Evolutionary conservation across 92 coral and sea anemone genomes (phyloP).

Genomic region (Meandrina meandrites): DNA sequence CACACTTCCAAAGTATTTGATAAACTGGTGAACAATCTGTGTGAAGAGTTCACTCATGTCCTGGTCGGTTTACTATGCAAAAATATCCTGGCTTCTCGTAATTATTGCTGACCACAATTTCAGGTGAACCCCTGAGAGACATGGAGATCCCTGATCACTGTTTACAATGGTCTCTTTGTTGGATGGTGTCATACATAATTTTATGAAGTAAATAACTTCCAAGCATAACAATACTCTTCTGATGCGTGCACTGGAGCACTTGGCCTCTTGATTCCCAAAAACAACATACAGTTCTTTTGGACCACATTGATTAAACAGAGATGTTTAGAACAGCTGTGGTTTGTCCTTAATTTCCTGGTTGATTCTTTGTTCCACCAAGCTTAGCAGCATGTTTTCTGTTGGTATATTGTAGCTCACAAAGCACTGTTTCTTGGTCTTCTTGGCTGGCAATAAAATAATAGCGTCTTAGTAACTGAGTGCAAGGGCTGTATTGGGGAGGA

Average conservation of each 20-base stretch:
- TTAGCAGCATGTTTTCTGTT: conserved; percentile 63
- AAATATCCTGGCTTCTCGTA: neutral
- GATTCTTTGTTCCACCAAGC: conserved; percentile 78
- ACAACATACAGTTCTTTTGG: neutral
- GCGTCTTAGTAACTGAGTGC: too few relatives aligned
- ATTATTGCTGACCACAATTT: neutral
- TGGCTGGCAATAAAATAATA: conserved; percentile 64
- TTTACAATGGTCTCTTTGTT: neutral
- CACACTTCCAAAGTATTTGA: neutral
- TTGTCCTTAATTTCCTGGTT: conserved; percentile 70
- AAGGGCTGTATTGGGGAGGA: too few relatives aligned
- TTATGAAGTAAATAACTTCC: neutral
- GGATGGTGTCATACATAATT: neutral
- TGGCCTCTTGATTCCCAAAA: neutral
- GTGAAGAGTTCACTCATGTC: neutral
- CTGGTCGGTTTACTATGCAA: neutral
- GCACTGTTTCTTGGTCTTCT: conserved; percentile 88
- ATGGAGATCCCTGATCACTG: neutral
- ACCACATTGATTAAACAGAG: neutral
- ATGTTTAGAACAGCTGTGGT: conserved; percentile 70
- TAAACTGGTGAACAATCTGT: neutral
- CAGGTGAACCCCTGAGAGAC: neutral
- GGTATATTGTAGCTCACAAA: conserved; percentile 88
- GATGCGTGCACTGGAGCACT: neutral
- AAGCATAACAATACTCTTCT: neutral